Conservation (phyloP, 2,113 vertebrate species). For the Chelonoidis abingdonii region DNA sequence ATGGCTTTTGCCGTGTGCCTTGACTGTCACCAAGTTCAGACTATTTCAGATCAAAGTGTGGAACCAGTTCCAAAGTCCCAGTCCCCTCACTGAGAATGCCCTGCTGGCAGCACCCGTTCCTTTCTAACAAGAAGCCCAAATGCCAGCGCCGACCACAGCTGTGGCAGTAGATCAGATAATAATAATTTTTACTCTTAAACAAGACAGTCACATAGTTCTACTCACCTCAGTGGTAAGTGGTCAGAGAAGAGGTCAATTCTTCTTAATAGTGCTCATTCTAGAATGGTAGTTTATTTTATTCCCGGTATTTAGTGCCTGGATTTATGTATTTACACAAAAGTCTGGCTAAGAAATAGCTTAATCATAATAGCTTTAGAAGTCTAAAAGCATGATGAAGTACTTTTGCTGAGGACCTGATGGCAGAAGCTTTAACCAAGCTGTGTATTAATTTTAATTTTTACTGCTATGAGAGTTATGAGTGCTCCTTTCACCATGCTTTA, state of each 20-base stretch:
- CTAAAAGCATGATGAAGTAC: neutral
- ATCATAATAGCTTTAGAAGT: neutral
- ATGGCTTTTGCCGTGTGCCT: neutral
- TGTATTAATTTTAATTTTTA: neutral
- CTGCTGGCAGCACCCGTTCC: neutral
- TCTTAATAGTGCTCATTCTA: neutral
- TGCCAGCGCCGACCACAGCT: too few species aligned
- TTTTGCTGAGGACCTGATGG: neutral
- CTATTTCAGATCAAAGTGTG: neutral
- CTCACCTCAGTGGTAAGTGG: neutral
- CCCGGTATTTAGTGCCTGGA: neutral
- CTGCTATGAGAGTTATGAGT: neutral
- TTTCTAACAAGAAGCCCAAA: neutral
- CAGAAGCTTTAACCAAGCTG: neutral
- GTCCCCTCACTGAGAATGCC: neutral
- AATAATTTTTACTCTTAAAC: too few species aligned
- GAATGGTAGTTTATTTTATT: neutral
- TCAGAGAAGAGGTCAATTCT: neutral
- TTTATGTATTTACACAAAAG: neutral
- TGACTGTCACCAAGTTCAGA: neutral
- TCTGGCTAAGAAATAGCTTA: rapidly evolving
- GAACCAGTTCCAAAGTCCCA: neutral
- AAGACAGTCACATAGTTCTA: neutral
- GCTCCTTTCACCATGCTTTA: too few species aligned
- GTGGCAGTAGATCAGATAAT: too few species aligned